Evolutionary conservation across 2,113 vertebrate genomes (phyloP).

Genomic region (Passer domesticus): DNA sequence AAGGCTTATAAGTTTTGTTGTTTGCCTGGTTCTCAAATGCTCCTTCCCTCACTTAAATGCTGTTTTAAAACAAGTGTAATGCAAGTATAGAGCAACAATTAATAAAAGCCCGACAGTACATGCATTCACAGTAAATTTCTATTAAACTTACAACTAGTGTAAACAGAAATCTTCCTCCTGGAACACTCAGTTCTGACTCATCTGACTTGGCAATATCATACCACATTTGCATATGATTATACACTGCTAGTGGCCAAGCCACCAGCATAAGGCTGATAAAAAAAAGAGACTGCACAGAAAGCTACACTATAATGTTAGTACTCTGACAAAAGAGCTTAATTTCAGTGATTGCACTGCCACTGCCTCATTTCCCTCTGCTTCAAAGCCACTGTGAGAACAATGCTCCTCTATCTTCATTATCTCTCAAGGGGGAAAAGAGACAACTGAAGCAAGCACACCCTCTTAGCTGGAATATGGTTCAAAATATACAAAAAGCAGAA

Average conservation of each 20-base stretch:
- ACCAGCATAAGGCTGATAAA: background rate
- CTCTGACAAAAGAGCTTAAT: background rate
- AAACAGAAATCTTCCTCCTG: accelerated
- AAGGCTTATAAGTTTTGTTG: background rate
- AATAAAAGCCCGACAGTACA: background rate
- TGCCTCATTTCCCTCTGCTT: background rate
- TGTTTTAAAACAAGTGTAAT: background rate
- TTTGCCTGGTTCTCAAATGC: background rate
- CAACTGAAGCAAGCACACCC: background rate
- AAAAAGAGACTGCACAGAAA: background rate
- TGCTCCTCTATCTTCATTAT: background rate
- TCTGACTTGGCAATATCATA: background rate
- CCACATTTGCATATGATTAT: background rate
- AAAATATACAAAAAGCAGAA: background rate
- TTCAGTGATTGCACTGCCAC: background rate
- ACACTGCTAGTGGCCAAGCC: background rate
- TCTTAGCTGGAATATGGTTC: accelerated
- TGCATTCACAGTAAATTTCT: background rate
- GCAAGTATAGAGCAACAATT: background rate
- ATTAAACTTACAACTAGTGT: background rate
- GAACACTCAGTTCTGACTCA: background rate
- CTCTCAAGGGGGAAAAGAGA: background rate
- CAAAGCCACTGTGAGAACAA: background rate
- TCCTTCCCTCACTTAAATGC: background rate
- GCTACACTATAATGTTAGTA: background rate